A percentile compares a stretch with the other conserved stretches of the same genome.
These are phyloP conservation scores for Xiphias gladius DNA, from an alignment of 2,113 vertebrate species.

Conservation along the genomic window DNA sequence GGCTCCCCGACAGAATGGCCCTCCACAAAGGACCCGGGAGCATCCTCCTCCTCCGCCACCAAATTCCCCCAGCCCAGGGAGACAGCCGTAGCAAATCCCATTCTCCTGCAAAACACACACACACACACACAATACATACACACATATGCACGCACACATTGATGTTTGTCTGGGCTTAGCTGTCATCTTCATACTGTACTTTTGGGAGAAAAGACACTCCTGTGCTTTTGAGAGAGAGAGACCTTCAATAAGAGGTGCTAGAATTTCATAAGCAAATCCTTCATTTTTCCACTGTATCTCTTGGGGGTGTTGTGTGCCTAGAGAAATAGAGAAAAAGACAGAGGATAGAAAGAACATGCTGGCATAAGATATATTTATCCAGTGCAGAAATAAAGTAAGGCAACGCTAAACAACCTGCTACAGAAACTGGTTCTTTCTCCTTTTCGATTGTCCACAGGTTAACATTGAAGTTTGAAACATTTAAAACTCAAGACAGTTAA, in stretches of 20 bases:
- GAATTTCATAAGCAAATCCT: constrained; percentile 74
- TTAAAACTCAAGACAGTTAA: constrained; percentile 4
- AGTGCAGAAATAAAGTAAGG: constrained; percentile 32
- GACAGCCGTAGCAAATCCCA: constrained; percentile 77
- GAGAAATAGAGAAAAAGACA: constrained; percentile 32
- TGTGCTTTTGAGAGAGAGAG: constrained; percentile 46
- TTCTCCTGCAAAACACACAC: constrained; percentile 58
- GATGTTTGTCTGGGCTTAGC: constrained; percentile 70
- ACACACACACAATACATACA: constrained; percentile 6
- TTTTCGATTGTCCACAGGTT: not conserved
- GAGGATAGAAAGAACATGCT: constrained; percentile 36
- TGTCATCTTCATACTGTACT: constrained; percentile 69
- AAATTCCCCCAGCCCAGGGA: constrained; percentile 67
- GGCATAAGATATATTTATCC: constrained; percentile 59
- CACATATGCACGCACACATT: constrained; percentile 35
- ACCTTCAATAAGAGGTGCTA: constrained; percentile 60
- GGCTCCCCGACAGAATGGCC: constrained; percentile 74
- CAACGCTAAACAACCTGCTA: constrained; percentile 19
- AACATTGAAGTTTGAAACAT: constrained; percentile 1
- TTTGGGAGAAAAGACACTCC: constrained; percentile 59
- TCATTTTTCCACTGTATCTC: constrained; percentile 54
- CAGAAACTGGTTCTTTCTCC: constrained; percentile 10
- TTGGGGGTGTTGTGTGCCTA: constrained; percentile 48
- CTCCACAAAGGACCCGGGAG: constrained; percentile 74
- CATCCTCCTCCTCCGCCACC: constrained; percentile 75